Evolutionary conservation across 2,888 invertebrate genomes (phyloP).

Genomic region (Noctua comes): DNA sequence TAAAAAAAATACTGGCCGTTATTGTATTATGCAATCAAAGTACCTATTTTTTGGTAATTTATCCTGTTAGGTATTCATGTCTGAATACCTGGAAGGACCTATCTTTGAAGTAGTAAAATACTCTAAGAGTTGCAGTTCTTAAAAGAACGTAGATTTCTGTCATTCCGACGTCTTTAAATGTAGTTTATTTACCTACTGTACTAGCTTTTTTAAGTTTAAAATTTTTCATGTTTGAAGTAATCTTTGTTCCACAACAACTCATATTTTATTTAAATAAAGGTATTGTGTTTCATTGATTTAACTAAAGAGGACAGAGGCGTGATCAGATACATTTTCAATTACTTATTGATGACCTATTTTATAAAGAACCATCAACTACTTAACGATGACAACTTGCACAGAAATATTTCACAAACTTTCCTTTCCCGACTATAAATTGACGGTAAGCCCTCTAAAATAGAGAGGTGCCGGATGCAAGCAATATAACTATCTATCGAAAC

Average conservation of each 20-base stretch:
- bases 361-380: too few relatives aligned
- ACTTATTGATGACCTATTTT: too few relatives aligned
- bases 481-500: conserved; percentile 80
- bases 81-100: not conserved
- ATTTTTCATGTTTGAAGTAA: not conserved
- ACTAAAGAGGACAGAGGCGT: too few relatives aligned
- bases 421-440: conserved; percentile 49
- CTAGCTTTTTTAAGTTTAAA: not conserved
- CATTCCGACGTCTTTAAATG: conserved; percentile 7
- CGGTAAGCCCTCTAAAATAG: conserved; percentile 68
- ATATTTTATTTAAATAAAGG: not conserved
- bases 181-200: not conserved
- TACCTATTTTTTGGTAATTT: not conserved
- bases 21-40: not conserved
- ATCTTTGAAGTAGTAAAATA: not conserved
- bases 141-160: conserved; percentile 4
- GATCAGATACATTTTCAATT: too few relatives aligned
- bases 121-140: not conserved
- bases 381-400: conserved; percentile 1
- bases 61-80: not conserved
- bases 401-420: conserved; percentile 19
- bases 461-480: conserved; percentile 75
- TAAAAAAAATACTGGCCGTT: not conserved
- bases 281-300: too few relatives aligned
- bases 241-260: not conserved